These are phyloP conservation scores for Miniopterus natalensis DNA, from an alignment of 2,113 vertebrate species.

Conservation along the genomic window DNA sequence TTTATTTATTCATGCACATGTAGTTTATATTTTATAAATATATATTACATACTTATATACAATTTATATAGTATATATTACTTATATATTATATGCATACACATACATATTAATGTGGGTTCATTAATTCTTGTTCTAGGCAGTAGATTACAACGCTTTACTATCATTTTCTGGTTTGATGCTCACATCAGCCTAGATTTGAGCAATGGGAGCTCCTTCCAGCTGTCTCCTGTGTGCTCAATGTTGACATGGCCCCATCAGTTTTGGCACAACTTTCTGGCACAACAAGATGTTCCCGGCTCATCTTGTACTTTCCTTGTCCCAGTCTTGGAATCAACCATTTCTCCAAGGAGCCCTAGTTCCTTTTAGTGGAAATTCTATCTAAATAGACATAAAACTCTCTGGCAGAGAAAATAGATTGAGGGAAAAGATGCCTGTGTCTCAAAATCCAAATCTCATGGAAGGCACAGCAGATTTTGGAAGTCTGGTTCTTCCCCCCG, in stretches of 20 bases:
- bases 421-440: background rate
- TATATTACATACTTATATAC: background rate
- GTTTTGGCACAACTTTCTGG: background rate
- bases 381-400: background rate
- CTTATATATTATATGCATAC: background rate
- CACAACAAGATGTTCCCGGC: background rate
- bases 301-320: background rate
- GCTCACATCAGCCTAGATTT: background rate
- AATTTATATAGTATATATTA: too few species aligned
- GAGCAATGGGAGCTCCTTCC: fast-evolving
- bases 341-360: background rate
- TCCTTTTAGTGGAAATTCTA: background rate
- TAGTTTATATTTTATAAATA: background rate
- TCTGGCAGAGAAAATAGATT: background rate
- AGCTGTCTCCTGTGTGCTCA: background rate
- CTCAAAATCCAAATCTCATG: background rate
- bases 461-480: background rate
- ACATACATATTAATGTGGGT: too few species aligned
- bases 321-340: background rate
- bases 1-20: background rate
- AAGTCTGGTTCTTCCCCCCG: background rate
- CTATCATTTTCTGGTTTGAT: too few species aligned
- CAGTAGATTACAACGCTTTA: fast-evolving
- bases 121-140: background rate
- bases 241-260: background rate